A percentile compares a stretch with the other conserved stretches of the same genome.
phyloP scores from a whole-genome alignment of 35 echinoderm and acorn worm genomes.

The Holothuria glaberrima region DNA sequence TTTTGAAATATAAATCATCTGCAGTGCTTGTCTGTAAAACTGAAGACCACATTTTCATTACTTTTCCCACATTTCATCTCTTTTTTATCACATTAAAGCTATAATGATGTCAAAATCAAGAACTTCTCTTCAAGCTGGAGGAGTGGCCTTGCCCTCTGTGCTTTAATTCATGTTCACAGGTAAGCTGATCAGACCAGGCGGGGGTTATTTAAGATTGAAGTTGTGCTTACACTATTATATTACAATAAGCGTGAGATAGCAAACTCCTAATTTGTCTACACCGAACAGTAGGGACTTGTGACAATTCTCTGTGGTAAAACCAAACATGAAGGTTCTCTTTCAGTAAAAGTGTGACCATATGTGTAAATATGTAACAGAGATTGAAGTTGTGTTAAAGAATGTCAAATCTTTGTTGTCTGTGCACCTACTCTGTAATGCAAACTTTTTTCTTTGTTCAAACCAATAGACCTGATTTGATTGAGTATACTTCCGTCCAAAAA shows the following conservation, averaged over 20 bases:
- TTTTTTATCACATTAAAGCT: slow-evolving; percentile 57
- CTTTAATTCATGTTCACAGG: slow-evolving; percentile 92
- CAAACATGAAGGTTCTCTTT: background rate
- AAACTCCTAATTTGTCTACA: too few relatives aligned
- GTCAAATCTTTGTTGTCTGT: too few relatives aligned
- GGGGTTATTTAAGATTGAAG: background rate
- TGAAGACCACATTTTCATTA: too few relatives aligned
- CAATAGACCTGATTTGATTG: slow-evolving; percentile 81
- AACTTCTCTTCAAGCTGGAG: slow-evolving; percentile 97
- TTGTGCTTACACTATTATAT: too few relatives aligned
- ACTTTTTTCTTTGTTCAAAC: slow-evolving; percentile 7
- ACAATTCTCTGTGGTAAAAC: background rate
- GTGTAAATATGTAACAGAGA: too few relatives aligned
- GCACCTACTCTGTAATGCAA: too few relatives aligned
- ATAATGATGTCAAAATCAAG: slow-evolving; percentile 76
- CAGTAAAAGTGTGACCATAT: too few relatives aligned
- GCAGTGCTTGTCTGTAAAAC: too few relatives aligned
- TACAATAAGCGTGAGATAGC: too few relatives aligned
- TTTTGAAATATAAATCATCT: too few relatives aligned
- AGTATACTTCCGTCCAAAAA: slow-evolving; percentile 68
- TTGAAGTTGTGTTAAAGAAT: too few relatives aligned
- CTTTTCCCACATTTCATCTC: background rate
- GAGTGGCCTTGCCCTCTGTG: slow-evolving; percentile 90
- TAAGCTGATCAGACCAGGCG: slow-evolving; percentile 9
- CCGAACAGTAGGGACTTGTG: too few relatives aligned